Conservation (phyloP, 2,797 vertebrate species). For the Huso huso region DNA sequence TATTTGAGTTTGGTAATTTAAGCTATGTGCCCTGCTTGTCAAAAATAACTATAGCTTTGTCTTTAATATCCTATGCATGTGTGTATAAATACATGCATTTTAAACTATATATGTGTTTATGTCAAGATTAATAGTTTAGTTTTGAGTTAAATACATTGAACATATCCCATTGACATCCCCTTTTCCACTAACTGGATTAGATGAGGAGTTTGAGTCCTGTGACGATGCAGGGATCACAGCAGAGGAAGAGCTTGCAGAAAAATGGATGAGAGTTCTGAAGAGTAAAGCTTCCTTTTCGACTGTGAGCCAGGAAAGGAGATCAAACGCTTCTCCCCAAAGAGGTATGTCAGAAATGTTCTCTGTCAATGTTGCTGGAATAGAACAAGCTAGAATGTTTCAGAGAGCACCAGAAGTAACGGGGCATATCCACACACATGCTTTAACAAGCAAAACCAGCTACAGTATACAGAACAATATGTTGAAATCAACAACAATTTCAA, state of each 20-base stretch:
- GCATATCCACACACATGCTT: no score
- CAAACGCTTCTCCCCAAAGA: not conserved
- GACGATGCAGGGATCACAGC: not conserved
- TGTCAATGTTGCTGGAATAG: not conserved
- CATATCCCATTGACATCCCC: no score
- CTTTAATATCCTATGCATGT: no score
- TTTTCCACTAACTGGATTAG: not conserved
- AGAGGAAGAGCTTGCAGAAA: slow-evolving; percentile 1
- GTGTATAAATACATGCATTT: no score
- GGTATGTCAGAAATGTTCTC: not conserved
- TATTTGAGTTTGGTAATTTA: slow-evolving; percentile 6
- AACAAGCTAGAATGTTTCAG: not conserved
- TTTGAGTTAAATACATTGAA: no score
- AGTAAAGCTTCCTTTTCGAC: not conserved
- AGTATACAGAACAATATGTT: no score
- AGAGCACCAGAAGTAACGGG: no score
- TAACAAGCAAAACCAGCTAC: no score
- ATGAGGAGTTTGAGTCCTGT: slow-evolving; percentile 11
- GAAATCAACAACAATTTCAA: no score
- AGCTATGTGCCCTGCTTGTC: not conserved
- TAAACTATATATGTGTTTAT: no score
- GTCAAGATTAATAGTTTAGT: no score
- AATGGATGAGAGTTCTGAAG: slow-evolving; percentile 1
- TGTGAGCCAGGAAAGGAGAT: not conserved
- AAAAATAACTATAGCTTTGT: no score